Percentiles rank a stretch among this genome's conserved stretches.
These are phyloP conservation scores for Troides aeacus DNA, from an alignment of 2,888 invertebrate genomes.

Conservation along the genomic window DNA sequence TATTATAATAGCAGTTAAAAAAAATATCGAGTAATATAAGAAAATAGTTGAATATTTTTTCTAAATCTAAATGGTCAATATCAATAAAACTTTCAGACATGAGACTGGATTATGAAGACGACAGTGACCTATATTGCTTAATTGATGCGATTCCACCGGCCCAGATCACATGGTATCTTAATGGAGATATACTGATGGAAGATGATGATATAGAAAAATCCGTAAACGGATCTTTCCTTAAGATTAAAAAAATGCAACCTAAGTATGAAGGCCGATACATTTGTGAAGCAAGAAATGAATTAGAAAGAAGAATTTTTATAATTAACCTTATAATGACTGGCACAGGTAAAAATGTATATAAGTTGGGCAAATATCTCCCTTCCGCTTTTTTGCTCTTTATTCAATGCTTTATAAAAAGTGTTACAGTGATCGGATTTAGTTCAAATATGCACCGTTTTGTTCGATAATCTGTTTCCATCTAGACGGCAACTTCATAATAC, in stretches of 20 bases:
- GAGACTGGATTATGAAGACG: slow-evolving; percentile 40
- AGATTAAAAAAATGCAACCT: slow-evolving; percentile 43
- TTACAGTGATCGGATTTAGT: too few relatives aligned
- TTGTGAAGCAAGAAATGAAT: slow-evolving; percentile 44
- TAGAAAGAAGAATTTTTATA: slow-evolving; percentile 30
- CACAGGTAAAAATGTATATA: slow-evolving; percentile 33
- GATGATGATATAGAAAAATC: slow-evolving; percentile 38
- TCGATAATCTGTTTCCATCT: too few relatives aligned
- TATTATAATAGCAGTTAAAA: too few relatives aligned
- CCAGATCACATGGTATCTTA: slow-evolving; percentile 45
- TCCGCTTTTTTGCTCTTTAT: too few relatives aligned
- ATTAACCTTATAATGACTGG: slow-evolving; percentile 41
- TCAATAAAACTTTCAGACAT: slow-evolving; percentile 37
- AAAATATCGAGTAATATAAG: too few relatives aligned
- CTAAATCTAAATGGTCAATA: too few relatives aligned
- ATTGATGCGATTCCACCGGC: slow-evolving; percentile 47
- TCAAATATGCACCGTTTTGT: too few relatives aligned
- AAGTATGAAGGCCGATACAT: slow-evolving; percentile 39
- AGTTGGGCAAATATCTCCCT: too few relatives aligned
- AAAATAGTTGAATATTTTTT: too few relatives aligned
- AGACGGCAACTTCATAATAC: too few relatives aligned
- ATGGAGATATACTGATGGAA: slow-evolving; percentile 32
- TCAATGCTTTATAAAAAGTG: too few relatives aligned
- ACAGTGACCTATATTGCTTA: slow-evolving; percentile 40
- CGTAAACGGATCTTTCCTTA: slow-evolving; percentile 39